Evolutionary conservation across 2,797 vertebrate species (phyloP), one percentile per base, ranked within the genome.

Genomic region (Chloroceryle inda): DNA sequence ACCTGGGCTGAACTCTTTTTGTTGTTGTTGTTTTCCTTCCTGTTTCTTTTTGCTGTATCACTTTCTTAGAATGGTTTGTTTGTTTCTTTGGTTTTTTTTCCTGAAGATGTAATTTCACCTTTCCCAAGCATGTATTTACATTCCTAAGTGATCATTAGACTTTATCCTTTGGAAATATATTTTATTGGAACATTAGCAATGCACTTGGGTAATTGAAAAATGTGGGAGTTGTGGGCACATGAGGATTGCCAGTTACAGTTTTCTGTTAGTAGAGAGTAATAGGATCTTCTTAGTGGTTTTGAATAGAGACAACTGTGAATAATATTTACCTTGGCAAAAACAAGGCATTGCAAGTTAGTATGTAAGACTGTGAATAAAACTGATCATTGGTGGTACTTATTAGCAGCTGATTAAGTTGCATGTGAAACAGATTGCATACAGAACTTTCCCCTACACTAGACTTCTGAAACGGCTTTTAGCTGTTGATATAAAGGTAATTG

Each of bases 401-500:
- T 94, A 97, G 89, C 61, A 88, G 88, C 74, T 92, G 82, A 52
- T 59, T 79, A 59, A 59, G 63, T 74, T 91, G 74, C 78, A 49
- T 45, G 66, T 86, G 86, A 86, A 96, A 78, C 66, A 83, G 82
- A 72, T 91, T 71, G 83, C 40, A 6, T 13, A 29, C 40, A 66
- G n/a, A 88, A 69, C 74, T 50, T 44, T 87, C 92, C 85, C 11
- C 10, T 96, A 88, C 27, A 33, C 73, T 86, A 37, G 26, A 20
- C 67, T 94, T 95, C 88, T 96, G 89, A 85, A 96, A 94, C 52
- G 56, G 87, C 63, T 96, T 75, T 61, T 94, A 83, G 53, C 53
- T 78, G 84, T 89, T 92, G 81, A 94, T 95, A 31, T 68, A 64
- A 88, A 71, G 92, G 42, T 93, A 90, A 64, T 68, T 96, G 92